Conservation (phyloP, 1,140 invertebrate genomes). For the Diuraphis noxia region DNA sequence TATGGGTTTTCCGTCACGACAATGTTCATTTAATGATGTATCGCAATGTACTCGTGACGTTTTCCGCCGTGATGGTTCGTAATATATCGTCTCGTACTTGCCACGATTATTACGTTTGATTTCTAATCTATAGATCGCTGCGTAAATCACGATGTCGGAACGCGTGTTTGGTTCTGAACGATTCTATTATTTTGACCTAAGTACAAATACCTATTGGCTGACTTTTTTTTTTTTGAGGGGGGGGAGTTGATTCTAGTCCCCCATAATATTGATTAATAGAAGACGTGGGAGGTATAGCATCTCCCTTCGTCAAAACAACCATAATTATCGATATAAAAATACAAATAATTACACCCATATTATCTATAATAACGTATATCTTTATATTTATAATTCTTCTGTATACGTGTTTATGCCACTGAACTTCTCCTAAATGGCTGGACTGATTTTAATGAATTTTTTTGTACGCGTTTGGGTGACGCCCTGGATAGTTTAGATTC, state of each 20-base stretch:
- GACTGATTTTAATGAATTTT: too few relatives aligned
- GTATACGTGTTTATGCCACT: too few relatives aligned
- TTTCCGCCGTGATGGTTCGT: background rate
- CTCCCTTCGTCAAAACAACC: background rate
- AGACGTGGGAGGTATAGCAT: too few relatives aligned
- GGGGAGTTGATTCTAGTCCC: background rate
- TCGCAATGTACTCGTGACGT: background rate
- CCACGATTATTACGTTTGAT: background rate
- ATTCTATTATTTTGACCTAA: background rate
- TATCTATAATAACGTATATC: too few relatives aligned
- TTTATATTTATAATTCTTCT: too few relatives aligned
- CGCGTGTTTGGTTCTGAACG: background rate
- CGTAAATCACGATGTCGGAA: background rate
- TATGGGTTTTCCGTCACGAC: background rate
- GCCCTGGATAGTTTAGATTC: too few relatives aligned
- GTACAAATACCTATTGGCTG: background rate
- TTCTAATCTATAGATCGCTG: background rate
- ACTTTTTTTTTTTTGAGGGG: background rate
- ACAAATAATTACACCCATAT: background rate
- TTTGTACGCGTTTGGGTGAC: too few relatives aligned
- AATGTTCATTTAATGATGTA: background rate
- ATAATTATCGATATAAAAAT: background rate
- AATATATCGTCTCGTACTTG: too few relatives aligned
- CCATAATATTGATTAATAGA: background rate
- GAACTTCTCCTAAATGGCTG: too few relatives aligned